Evolutionary conservation across 2,888 invertebrate species (phyloP).

Genomic region (Pseudoips prasinana): DNA sequence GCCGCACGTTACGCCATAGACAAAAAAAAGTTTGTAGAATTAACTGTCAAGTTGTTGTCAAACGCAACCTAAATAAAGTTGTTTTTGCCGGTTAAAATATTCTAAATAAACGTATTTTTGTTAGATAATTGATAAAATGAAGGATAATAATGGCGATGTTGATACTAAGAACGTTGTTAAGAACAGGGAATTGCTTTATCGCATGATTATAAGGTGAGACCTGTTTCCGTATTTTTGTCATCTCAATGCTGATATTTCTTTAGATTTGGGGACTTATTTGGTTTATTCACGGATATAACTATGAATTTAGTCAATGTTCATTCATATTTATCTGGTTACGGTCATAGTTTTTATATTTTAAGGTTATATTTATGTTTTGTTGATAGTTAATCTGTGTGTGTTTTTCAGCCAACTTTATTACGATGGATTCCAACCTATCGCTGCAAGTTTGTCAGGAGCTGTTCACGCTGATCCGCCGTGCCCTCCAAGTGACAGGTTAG

Average conservation of each 20-base stretch:
- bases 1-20: conserved; percentile 21
- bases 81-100: conserved; percentile 23
- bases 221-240: neutral
- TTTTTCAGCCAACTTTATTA: conserved; percentile 94
- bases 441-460: conserved; percentile 90
- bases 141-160: conserved; percentile 66
- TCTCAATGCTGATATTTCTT: too few species aligned
- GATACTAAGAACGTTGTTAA: conserved; percentile 91
- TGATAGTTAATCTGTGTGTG: too few species aligned
- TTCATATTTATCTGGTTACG: too few species aligned
- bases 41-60: conserved; percentile 37
- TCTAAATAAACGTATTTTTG: neutral
- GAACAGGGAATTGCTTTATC: conserved; percentile 93
- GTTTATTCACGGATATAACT: too few species aligned
- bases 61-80: conserved; percentile 23
- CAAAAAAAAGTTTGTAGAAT: conserved; percentile 5
- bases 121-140: conserved; percentile 49
- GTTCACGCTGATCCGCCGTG: conserved; percentile 96
- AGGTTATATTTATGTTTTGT: too few species aligned
- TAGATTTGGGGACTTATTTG: too few species aligned
- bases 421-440: conserved; percentile 97
- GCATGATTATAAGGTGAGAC: conserved; percentile 92
- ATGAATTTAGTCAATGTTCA: too few species aligned
- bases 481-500: conserved; percentile 93
- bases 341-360: too few species aligned